phyloP scores from a whole-genome alignment of 2,113 vertebrate species.

The Colaptes auratus region DNA sequence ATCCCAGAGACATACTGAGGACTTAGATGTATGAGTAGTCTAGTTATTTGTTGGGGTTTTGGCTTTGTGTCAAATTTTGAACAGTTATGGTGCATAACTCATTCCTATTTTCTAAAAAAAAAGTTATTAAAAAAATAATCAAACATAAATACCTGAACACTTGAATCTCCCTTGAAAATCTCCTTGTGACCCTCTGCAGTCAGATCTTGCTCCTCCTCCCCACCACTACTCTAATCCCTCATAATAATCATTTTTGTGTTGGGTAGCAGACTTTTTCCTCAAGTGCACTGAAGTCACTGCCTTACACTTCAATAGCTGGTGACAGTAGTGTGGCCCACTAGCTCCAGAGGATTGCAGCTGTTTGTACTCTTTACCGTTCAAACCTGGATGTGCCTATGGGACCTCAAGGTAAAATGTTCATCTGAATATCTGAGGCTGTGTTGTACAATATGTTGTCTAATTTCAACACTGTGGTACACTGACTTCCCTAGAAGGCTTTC shows the following conservation, averaged over 20 bases:
- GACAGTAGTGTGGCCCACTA: constrained; percentile 20
- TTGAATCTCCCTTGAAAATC: background rate
- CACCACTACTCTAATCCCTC: background rate
- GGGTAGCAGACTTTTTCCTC: constrained; percentile 10
- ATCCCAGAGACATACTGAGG: background rate
- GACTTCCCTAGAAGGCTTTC: constrained; percentile 31
- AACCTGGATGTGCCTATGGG: background rate
- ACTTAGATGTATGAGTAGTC: background rate
- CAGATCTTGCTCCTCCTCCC: background rate
- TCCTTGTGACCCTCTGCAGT: background rate
- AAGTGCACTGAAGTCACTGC: background rate
- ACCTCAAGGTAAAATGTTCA: background rate
- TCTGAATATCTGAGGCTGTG: constrained; percentile 23
- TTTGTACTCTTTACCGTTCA: background rate
- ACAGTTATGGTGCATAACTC: background rate
- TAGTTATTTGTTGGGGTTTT: background rate
- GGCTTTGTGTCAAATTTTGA: background rate
- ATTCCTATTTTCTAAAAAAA: background rate
- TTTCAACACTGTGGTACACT: background rate
- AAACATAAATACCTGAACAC: background rate
- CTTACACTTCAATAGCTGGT: constrained; percentile 31
- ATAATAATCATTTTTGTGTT: constrained; percentile 11
- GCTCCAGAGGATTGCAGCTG: constrained; percentile 35
- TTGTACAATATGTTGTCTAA: constrained; percentile 57
- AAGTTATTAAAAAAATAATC: background rate